Percentiles rank a stretch among this genome's conserved stretches.
Evolutionary conservation across 2,888 invertebrate genomes (phyloP).

Genomic region (Trissolcus japonicus): DNA sequence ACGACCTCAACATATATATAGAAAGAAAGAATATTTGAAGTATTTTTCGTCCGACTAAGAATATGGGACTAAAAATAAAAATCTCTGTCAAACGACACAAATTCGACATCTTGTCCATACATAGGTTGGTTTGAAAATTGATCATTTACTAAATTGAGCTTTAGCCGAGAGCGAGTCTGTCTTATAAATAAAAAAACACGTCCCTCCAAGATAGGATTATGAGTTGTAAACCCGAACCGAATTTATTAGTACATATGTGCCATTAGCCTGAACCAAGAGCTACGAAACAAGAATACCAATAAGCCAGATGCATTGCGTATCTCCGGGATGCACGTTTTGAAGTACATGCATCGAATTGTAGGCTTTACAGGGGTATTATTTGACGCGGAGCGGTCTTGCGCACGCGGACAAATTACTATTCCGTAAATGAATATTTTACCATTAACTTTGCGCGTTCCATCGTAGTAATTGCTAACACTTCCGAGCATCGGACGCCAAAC

Average conservation of each 20-base stretch:
- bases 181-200: not conserved
- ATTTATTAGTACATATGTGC: constrained; percentile 36
- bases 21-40: not conserved
- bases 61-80: not conserved
- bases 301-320: constrained; percentile 25
- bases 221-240: constrained; percentile 17
- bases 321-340: constrained; percentile 14
- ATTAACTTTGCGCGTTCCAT: constrained; percentile 69
- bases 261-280: constrained; percentile 27
- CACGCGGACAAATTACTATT: constrained; percentile 30
- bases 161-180: not conserved
- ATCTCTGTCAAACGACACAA: not conserved
- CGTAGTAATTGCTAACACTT: constrained; percentile 73
- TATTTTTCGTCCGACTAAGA: not conserved
- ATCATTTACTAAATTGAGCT: no score
- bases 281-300: constrained; percentile 49
- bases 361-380: constrained; percentile 16
- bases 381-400: constrained; percentile 7
- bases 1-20: no score
- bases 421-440: constrained; percentile 54
- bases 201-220: not conserved
- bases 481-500: constrained; percentile 72
- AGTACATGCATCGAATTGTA: constrained; percentile 25
- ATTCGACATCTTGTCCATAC: not conserved
- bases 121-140: not conserved